Conservation (phyloP, 2,113 vertebrate genomes). For the Caracal caracal region DNA sequence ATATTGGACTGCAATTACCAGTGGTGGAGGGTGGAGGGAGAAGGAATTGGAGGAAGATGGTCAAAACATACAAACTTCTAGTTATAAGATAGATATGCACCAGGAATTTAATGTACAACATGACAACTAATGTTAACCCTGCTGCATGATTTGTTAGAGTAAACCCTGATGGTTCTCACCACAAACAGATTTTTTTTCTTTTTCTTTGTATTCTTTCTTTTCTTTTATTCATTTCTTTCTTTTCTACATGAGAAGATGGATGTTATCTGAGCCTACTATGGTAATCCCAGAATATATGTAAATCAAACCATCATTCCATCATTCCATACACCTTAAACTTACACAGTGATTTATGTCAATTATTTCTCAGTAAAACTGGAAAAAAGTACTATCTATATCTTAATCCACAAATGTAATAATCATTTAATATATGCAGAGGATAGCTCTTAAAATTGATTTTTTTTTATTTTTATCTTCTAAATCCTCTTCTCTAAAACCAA, state of each 20-base stretch:
- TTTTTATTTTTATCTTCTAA: not conserved
- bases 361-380: not conserved
- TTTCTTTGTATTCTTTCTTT: not conserved
- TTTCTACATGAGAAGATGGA: not conserved
- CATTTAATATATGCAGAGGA: slow-evolving; percentile 43
- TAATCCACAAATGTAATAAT: slow-evolving; percentile 27
- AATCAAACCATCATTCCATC: not conserved
- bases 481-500: not conserved
- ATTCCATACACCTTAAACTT: not conserved
- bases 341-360: not conserved
- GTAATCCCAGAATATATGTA: not conserved
- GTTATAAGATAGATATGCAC: not conserved
- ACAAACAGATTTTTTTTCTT: not conserved
- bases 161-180: not conserved
- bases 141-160: not conserved
- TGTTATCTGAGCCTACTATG: not conserved
- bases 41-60: not conserved
- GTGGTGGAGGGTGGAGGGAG: not conserved
- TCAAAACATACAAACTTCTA: not conserved
- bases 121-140: not conserved
- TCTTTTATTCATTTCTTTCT: not conserved
- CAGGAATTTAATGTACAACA: not conserved
- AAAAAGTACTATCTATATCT: not conserved
- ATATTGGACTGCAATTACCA: not conserved
- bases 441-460: not conserved